phyloP scores from a whole-genome alignment of 2,113 vertebrate species.

The Lanius collurio region DNA sequence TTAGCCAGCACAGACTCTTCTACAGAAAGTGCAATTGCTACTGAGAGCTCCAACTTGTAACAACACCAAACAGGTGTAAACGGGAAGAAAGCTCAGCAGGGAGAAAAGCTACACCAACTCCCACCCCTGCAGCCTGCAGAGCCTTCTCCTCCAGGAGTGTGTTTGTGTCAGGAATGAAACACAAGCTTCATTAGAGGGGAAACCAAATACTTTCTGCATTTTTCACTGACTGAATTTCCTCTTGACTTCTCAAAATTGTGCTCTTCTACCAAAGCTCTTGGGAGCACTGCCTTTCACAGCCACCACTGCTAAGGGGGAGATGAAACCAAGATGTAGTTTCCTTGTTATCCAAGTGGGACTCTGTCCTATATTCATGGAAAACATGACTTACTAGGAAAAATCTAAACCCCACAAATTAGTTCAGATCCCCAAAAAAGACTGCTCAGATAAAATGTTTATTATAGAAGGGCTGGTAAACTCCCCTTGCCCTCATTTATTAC shows the following conservation, averaged over 20 bases:
- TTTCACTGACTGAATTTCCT: neutral
- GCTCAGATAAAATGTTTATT: neutral
- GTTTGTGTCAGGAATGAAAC: neutral
- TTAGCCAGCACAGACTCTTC: neutral
- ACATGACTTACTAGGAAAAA: neutral
- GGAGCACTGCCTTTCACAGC: neutral
- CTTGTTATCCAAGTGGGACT: neutral
- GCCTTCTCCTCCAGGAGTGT: neutral
- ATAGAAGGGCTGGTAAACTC: neutral
- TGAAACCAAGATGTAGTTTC: neutral
- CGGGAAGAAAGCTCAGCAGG: neutral
- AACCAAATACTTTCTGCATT: neutral
- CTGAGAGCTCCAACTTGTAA: neutral
- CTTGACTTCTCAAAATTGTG: neutral
- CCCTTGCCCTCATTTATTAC: neutral
- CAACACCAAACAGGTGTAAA: constrained; percentile 1
- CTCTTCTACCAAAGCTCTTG: neutral
- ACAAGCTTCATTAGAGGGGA: neutral
- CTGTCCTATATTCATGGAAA: neutral
- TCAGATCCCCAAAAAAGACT: neutral
- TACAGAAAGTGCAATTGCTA: neutral
- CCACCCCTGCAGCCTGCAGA: neutral
- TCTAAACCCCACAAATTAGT: neutral
- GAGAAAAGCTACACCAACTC: neutral
- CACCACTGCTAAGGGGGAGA: neutral